phyloP scores from a whole-genome alignment of 2,113 vertebrate species.

The Turnix velox region DNA sequence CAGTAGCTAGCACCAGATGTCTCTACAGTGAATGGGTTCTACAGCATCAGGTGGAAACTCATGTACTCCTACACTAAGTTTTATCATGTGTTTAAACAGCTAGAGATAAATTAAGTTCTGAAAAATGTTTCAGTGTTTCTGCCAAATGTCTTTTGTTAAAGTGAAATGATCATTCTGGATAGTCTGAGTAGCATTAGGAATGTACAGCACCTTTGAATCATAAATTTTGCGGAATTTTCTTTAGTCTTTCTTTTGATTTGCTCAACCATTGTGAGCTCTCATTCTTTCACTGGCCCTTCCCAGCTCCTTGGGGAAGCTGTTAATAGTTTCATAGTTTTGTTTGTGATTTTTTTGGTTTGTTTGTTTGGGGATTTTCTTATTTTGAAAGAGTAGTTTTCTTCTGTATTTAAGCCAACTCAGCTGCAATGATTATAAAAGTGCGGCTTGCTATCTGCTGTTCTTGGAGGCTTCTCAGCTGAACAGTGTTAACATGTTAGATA shows the following conservation, averaged over 20 bases:
- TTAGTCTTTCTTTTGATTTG: rapidly evolving
- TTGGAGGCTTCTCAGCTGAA: not conserved
- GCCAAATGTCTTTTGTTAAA: not conserved
- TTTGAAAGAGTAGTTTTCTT: not conserved
- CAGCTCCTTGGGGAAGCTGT: not conserved
- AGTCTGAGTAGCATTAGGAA: not conserved
- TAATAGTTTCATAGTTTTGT: not conserved
- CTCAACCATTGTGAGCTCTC: too few relatives aligned
- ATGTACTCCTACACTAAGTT: not conserved
- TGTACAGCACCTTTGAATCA: not conserved
- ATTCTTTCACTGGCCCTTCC: not conserved
- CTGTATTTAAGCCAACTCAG: not conserved
- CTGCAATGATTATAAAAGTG: not conserved
- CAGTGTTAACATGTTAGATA: not conserved
- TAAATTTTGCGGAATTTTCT: not conserved
- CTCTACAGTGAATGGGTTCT: not conserved
- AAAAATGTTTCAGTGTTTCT: not conserved
- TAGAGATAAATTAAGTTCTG: not conserved
- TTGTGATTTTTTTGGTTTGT: not conserved
- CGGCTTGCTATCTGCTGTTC: not conserved
- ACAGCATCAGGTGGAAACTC: not conserved
- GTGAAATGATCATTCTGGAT: not conserved
- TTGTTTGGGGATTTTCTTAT: not conserved
- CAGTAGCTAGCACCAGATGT: not conserved
- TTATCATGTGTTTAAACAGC: not conserved